Percentiles rank a stretch among this genome's conserved stretches.
These are phyloP conservation scores for Neosalanx taihuensis DNA, from an alignment of 2,797 vertebrate species.

Conservation along the genomic window DNA sequence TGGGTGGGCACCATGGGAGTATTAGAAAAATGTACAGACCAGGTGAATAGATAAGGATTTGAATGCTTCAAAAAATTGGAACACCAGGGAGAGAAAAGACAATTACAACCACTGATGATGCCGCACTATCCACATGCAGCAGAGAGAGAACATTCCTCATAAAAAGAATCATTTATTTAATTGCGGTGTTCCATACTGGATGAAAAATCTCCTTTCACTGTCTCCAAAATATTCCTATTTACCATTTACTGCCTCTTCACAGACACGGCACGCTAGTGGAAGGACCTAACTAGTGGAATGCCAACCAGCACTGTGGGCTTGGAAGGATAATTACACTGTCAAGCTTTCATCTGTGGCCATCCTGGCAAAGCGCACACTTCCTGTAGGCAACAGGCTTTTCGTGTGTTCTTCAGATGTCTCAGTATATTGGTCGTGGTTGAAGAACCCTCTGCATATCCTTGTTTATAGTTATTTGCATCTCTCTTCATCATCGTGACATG, in stretches of 20 bases:
- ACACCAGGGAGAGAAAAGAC: constrained; percentile 1
- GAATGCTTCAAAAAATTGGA: constrained; percentile 44
- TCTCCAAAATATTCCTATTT: neutral
- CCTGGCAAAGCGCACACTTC: constrained; percentile 13
- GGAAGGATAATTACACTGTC: constrained; percentile 49
- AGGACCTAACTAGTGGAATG: neutral
- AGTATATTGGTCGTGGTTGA: too few relatives aligned
- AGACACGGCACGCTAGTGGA: neutral
- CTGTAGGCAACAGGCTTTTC: constrained; percentile 39
- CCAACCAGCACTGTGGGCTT: neutral
- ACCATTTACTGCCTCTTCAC: neutral
- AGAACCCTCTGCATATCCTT: neutral
- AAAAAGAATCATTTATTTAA: constrained; percentile 38
- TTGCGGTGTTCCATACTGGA: constrained; percentile 24
- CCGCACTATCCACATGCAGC: constrained; percentile 34
- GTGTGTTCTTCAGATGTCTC: constrained; percentile 14
- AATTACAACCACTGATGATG: constrained; percentile 26
- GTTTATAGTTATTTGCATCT: constrained; percentile 29
- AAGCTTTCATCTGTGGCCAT: constrained; percentile 36
- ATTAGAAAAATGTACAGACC: constrained; percentile 43
- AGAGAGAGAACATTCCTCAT: constrained; percentile 19
- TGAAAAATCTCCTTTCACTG: neutral
- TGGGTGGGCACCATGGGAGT: constrained; percentile 43
- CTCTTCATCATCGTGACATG: constrained; percentile 30
- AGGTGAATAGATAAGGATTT: constrained; percentile 51